Conservation (phyloP, 2,113 vertebrate genomes). For the Melanotaenia duboulayi region DNA sequence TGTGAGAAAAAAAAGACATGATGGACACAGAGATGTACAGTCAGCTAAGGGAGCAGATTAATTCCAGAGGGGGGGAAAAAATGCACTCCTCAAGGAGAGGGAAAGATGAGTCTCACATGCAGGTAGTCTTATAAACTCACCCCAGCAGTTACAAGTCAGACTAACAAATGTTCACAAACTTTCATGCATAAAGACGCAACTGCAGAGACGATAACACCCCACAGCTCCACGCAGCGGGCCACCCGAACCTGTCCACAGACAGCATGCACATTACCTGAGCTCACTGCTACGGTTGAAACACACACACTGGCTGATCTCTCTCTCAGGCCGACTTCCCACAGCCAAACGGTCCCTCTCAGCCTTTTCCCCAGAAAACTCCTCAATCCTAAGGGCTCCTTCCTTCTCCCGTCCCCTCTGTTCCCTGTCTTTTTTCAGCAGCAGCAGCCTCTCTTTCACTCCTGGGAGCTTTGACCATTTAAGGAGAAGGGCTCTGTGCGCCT, state of each 20-base stretch:
- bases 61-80: slow-evolving; percentile 13
- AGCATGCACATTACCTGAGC: slow-evolving; percentile 81
- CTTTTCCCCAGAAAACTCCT: slow-evolving; percentile 88
- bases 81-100: background rate
- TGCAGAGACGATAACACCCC: slow-evolving; percentile 25
- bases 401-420: slow-evolving; percentile 78
- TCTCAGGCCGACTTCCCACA: slow-evolving; percentile 76
- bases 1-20: slow-evolving; percentile 39
- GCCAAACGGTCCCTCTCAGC: slow-evolving; percentile 77
- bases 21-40: slow-evolving; percentile 10
- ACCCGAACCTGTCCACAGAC: slow-evolving; percentile 50
- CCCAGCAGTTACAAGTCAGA: slow-evolving; percentile 13
- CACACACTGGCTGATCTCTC: slow-evolving; percentile 35
- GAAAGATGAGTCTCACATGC: slow-evolving; percentile 7
- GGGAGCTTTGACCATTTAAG: slow-evolving; percentile 99
- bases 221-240: slow-evolving; percentile 14
- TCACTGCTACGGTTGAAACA: slow-evolving; percentile 54
- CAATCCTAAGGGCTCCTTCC: slow-evolving; percentile 80
- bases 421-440: slow-evolving; percentile 87
- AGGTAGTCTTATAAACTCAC: slow-evolving; percentile 24
- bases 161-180: slow-evolving; percentile 9
- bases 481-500: slow-evolving; percentile 95
- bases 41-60: slow-evolving; percentile 3
- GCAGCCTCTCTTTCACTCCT: slow-evolving; percentile 95
- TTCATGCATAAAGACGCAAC: slow-evolving; percentile 2